Evolutionary conservation across 2,797 vertebrate species (phyloP).

Genomic region (Myotis planiceps): DNA sequence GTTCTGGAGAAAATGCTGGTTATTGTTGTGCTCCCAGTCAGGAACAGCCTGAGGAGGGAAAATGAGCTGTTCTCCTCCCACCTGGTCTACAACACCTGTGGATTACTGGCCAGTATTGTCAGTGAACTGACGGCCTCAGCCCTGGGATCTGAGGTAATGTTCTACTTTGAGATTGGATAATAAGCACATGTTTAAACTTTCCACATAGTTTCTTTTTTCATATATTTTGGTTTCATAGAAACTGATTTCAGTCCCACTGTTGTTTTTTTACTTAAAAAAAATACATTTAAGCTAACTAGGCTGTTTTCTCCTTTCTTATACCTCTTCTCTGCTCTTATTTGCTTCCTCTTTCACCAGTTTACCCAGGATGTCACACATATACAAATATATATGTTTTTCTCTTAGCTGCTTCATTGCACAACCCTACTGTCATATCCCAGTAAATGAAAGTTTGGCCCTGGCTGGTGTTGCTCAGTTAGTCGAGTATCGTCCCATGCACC

Average conservation of each 20-base stretch:
- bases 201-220: background rate
- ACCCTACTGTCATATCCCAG: background rate
- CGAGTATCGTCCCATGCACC: background rate
- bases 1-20: constrained; percentile 99
- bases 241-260: background rate
- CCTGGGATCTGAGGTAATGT: constrained; percentile 95
- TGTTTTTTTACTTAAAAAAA: background rate
- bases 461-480: background rate
- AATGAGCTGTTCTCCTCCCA: constrained; percentile 98
- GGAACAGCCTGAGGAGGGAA: constrained; percentile 96
- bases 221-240: background rate
- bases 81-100: constrained; percentile 98
- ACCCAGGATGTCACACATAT: background rate
- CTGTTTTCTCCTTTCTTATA: background rate
- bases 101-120: constrained; percentile 96
- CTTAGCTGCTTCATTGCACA: background rate
- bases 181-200: background rate
- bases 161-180: background rate
- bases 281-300: background rate
- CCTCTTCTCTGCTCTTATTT: background rate
- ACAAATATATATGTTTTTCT: background rate
- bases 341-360: background rate
- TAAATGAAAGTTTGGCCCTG: background rate
- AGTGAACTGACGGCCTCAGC: constrained; percentile 98
- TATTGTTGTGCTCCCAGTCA: constrained; percentile 97